A percentile compares a stretch with the other conserved stretches of the same genome.
Evolutionary conservation across 2,888 invertebrate genomes (phyloP).

Genomic region (Crocallis elinguaria): DNA sequence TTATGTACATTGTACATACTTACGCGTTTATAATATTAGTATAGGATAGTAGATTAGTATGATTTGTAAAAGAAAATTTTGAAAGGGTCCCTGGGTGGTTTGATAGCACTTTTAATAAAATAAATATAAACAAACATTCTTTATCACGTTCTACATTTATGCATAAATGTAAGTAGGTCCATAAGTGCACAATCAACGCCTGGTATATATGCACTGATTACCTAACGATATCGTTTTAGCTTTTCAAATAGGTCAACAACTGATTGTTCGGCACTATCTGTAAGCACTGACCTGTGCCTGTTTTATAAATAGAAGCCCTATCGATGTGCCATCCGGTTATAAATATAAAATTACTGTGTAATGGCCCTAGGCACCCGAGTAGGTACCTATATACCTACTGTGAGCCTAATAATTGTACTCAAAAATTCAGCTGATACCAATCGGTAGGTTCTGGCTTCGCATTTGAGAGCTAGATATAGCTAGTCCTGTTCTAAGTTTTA

Average conservation of each 20-base stretch:
- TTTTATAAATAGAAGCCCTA: constrained; percentile 12
- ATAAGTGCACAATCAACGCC: neutral
- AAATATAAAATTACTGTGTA: neutral
- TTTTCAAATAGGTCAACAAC: constrained; percentile 8
- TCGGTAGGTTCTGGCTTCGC: too few species aligned
- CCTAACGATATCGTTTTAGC: constrained; percentile 5
- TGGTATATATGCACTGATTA: constrained; percentile 4
- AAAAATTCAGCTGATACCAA: too few species aligned
- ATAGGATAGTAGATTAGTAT: too few species aligned
- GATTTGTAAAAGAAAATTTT: too few species aligned
- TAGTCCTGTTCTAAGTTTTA: too few species aligned
- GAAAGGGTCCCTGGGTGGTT: too few species aligned
- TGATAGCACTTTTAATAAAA: too few species aligned
- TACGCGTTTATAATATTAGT: too few species aligned
- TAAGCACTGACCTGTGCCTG: constrained; percentile 1
- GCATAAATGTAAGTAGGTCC: neutral
- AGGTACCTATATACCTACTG: neutral
- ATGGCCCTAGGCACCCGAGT: too few species aligned
- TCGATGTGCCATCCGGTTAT: constrained; percentile 7
- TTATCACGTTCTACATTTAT: neutral
- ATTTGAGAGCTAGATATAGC: too few species aligned
- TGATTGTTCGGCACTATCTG: constrained; percentile 8
- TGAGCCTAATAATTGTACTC: neutral
- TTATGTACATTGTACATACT: too few species aligned
- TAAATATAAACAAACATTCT: too few species aligned